phyloP scores from a whole-genome alignment of 2,113 vertebrate species.

The Aviceda subcristata region DNA sequence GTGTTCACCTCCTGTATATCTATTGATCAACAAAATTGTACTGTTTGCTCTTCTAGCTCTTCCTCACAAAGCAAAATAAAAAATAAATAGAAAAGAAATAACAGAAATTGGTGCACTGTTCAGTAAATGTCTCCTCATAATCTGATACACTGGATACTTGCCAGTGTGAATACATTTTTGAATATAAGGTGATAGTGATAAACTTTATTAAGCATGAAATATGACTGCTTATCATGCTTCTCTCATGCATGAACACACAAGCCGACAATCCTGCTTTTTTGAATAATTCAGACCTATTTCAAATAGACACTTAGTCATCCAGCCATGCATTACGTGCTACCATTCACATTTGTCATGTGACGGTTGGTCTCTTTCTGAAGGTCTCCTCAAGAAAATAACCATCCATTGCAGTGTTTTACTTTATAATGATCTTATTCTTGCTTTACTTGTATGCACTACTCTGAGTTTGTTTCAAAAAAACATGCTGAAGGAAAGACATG shows the following conservation, averaged over 20 bases:
- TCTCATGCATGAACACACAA: not conserved
- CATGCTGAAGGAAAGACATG: not conserved
- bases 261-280: not conserved
- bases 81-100: not conserved
- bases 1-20: not conserved
- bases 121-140: not conserved
- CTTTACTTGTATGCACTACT: not conserved
- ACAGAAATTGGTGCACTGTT: not conserved
- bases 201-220: slow-evolving; percentile 23
- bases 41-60: not conserved
- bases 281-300: not conserved
- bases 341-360: not conserved
- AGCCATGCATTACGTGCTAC: not conserved
- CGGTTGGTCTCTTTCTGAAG: not conserved
- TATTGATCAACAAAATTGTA: not conserved
- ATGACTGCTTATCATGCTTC: not conserved
- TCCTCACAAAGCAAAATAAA: not conserved
- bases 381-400: not conserved
- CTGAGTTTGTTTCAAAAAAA: not conserved
- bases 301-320: not conserved
- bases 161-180: not conserved
- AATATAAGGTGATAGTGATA: not conserved
- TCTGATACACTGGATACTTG: not conserved
- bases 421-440: not conserved
- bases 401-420: not conserved